Base-by-base conservation (phyloP, 2,888 invertebrate species). In the Xanthia togata region DNA sequence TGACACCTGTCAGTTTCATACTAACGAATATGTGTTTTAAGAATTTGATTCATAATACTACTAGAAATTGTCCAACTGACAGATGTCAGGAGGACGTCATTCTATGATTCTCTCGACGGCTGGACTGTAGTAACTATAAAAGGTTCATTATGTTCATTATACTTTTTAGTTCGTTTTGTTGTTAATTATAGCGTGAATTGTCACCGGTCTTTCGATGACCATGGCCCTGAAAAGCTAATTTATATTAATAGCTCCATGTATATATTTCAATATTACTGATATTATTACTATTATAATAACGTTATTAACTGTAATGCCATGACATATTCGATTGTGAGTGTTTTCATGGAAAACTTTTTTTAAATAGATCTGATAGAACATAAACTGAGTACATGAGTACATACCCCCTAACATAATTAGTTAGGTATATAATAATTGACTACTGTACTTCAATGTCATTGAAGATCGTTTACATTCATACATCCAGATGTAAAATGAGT, bases 181-280 rank as follows among this genome's bases (percentile, higher is more conserved):
- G 38, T 63, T 14, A 9, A 38, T 0, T 4, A 63, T n/a, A 4
- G 62, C 71, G 62, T 81, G 64, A 64, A 67, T 44, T 77, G 26
- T 76, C 44, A 65, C 65, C n/a, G 1, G 41, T 62, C 6, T n/a
- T 50, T 57, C 38, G 26, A 69, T 55, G 26, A 38, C 57, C 47
- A 67, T 31, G 57, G 31, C 77, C 82, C 12, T 82, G 77, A 67
- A 82, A 73, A 41, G n/a, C 1, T 65, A 20, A 82, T 75, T 55
- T 44, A 70, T 59, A 59, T 9, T 59, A 63, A 70, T 62, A 35
- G 69, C 17, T 79, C 6, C 20, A 67, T 35, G 35, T 50, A 38
- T 23, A 41, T 20, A 44, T 73, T 59, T 81, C 53, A 64, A 59
- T 59, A 70, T 55, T 60, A 64, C 23, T 4, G 12, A 17, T 63